A percentile compares a stretch with the other conserved stretches of the same genome.
Conservation (phyloP, 2,113 vertebrate species). For the Gobiocypris rarus region DNA sequence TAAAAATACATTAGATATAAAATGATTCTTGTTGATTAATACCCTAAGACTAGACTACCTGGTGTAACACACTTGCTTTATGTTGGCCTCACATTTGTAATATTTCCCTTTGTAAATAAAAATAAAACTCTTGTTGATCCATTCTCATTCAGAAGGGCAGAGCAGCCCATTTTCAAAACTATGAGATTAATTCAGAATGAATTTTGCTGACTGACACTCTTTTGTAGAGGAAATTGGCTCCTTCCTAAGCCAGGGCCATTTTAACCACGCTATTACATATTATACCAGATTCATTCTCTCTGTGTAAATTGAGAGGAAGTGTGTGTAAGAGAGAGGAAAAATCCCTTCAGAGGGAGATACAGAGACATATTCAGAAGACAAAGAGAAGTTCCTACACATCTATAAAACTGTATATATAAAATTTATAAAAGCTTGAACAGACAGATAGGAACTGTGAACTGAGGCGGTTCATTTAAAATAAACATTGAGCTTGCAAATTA, state of each 20-base stretch:
- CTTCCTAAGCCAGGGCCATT: constrained; percentile 49
- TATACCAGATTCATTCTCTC: constrained; percentile 46
- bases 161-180: constrained; percentile 38
- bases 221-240: constrained; percentile 42
- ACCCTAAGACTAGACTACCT: not conserved
- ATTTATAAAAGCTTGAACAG: constrained; percentile 44
- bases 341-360: constrained; percentile 10
- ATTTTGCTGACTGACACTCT: constrained; percentile 53
- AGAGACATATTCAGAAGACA: not conserved
- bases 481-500: not conserved
- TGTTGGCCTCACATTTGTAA: not conserved
- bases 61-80: not conserved
- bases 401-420: constrained; percentile 53
- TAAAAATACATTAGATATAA: not conserved
- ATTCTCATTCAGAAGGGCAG: constrained; percentile 26
- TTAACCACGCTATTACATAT: constrained; percentile 41
- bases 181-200: constrained; percentile 47
- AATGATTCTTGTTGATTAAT: not conserved
- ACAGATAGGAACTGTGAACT: not conserved
- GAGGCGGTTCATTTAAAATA: constrained; percentile 1
- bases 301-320: constrained; percentile 16
- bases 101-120: constrained; percentile 34
- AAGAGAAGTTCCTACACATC: constrained; percentile 6
- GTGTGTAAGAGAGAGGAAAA: not conserved
- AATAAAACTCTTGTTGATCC: constrained; percentile 49